These are phyloP conservation scores for Branchinecta lindahli DNA, from an alignment of 1,140 invertebrate genomes.

Conservation along the genomic window DNA sequence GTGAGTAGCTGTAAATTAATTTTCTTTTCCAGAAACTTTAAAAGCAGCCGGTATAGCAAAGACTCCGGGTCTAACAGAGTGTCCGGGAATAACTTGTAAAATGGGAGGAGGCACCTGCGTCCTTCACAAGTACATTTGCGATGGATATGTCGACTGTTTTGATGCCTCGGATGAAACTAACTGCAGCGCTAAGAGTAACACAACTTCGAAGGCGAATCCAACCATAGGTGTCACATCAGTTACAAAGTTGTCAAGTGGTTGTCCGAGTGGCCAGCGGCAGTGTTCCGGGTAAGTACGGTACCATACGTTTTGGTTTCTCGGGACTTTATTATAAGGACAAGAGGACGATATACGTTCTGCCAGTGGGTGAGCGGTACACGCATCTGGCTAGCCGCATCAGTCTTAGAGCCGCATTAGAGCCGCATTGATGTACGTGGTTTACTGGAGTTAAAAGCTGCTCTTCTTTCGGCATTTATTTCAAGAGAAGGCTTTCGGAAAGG, in stretches of 20 bases:
- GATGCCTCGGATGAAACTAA: constrained; percentile 1
- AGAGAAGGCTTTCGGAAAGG: no score
- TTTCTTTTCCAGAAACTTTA: not conserved
- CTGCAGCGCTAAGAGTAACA: not conserved
- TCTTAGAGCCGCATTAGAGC: no score
- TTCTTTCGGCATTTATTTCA: no score
- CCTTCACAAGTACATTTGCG: not conserved
- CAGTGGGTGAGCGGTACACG: no score
- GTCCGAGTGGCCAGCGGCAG: not conserved
- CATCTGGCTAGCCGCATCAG: no score
- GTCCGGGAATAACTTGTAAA: constrained; percentile 4
- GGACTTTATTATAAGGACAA: no score
- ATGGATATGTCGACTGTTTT: constrained; percentile 5
- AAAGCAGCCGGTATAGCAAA: not conserved
- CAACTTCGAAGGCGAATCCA: not conserved
- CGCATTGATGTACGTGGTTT: no score
- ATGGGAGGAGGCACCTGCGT: not conserved
- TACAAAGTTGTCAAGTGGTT: not conserved
- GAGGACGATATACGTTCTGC: no score
- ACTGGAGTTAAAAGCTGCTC: no score
- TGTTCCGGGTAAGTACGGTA: not conserved
- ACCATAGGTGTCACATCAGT: not conserved
- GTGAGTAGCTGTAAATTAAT: no score
- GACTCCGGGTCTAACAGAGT: not conserved
- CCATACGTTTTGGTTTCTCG: no score